phyloP scores from a whole-genome alignment of 2,888 invertebrate species.

The Ennomos fuscantarius region DNA sequence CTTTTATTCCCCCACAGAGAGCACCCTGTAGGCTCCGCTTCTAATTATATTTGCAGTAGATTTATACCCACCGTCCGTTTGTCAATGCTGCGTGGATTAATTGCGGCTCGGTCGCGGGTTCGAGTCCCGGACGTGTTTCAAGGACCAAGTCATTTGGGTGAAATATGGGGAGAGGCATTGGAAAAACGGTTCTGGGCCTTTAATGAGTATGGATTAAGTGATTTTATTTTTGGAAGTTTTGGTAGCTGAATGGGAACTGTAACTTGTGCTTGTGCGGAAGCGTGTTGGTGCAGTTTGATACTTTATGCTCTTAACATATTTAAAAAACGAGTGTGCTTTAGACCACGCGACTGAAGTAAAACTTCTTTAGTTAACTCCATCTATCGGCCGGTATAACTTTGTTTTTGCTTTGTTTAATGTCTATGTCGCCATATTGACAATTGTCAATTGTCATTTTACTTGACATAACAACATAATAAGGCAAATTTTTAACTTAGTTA shows the following conservation, averaged over 20 bases:
- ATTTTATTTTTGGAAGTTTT: conserved; percentile 6
- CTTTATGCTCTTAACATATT: too few relatives aligned
- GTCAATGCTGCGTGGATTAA: conserved; percentile 76
- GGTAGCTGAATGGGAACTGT: neutral
- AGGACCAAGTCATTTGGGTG: conserved; percentile 33
- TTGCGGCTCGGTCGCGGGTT: conserved; percentile 68
- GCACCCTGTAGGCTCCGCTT: conserved; percentile 36
- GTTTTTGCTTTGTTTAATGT: too few relatives aligned
- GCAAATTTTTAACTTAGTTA: too few relatives aligned
- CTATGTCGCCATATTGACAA: too few relatives aligned
- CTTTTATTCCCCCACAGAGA: conserved; percentile 17
- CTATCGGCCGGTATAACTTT: too few relatives aligned
- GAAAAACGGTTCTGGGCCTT: conserved; percentile 9
- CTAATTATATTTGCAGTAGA: conserved; percentile 75
- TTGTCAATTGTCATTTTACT: too few relatives aligned
- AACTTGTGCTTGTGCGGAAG: neutral
- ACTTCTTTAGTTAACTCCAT: too few relatives aligned
- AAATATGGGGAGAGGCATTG: conserved; percentile 20
- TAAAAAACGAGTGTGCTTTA: too few relatives aligned
- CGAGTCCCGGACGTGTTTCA: conserved; percentile 44
- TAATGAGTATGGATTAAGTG: conserved; percentile 11
- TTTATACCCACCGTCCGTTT: conserved; percentile 70
- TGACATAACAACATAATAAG: too few relatives aligned
- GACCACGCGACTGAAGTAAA: too few relatives aligned
- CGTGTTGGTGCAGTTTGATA: too few relatives aligned